Base-by-base conservation (phyloP, 2,113 vertebrate species). In the Pelmatolapia mariae region DNA sequence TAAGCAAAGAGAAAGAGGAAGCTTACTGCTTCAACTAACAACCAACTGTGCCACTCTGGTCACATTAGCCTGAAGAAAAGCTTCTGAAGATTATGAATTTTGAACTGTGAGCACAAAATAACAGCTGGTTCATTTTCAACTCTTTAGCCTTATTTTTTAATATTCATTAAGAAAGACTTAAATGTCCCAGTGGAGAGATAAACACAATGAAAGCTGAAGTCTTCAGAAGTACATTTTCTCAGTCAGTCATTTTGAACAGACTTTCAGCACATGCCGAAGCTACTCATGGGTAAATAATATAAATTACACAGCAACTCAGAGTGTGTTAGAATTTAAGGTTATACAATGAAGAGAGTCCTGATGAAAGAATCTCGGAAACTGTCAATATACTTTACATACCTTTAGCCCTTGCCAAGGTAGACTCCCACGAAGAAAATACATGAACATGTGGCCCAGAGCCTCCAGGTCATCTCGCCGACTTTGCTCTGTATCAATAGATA, bases 341-440 rank as follows among this genome's bases (percentile, higher is more conserved):
- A 31, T 29, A 61, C 26, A 31, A 24, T 16, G 38, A 73, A 5
- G 10, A 45, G 13, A 73, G 40, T 18, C 4, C 3, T n/a, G 43
- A 50, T 31, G 80, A 53, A 57, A 26, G 15, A 36, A 84, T 45
- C 53, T 53, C n/a, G 0, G 6, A 52, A 54, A 22, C 68, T n/a
- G 8, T 81, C 19, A 3, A 36, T 82, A 53, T 33, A 18, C 36
- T 40, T 19, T 22, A 13, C 89, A 36, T 97, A 99, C 99, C 98
- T 99, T 99, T 59, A 99, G 94, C 90, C 99, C 99, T 95, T 99
- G 99, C 99, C 99, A 99, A 54, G 99, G 99, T 87, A 99, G 97
- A 94, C 98, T 99, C 92, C 99, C 99, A 94, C 99, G 97, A 45
- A 99, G 98, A 95, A 99, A 99, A 96, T 99, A 99, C 99, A 99